Conservation (phyloP, 2,797 vertebrate species). For the Micrastur ruficollis region DNA sequence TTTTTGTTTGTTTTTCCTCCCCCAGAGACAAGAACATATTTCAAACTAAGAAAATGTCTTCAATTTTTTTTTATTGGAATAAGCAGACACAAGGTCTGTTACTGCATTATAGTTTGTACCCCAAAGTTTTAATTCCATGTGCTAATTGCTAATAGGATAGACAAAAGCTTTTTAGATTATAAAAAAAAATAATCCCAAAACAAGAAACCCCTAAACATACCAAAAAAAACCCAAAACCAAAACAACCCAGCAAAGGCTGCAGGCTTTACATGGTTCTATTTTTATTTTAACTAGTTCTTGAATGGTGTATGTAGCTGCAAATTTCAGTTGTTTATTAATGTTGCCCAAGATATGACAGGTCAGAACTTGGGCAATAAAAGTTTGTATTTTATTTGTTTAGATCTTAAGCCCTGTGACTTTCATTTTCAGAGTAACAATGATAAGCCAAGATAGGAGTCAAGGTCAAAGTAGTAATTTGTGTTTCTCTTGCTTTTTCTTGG, state of each 20-base stretch:
- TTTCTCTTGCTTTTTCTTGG: slow-evolving; percentile 20
- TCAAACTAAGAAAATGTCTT: background rate
- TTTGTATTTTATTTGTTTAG: slow-evolving; percentile 32
- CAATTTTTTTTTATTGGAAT: background rate
- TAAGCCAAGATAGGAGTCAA: slow-evolving; percentile 52
- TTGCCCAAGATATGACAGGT: background rate
- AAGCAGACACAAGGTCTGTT: background rate
- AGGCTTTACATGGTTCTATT: background rate
- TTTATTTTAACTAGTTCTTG: background rate
- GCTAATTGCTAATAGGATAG: background rate
- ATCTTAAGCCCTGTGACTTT: slow-evolving; percentile 41
- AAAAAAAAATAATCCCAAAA: fast-evolving
- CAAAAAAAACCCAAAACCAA: background rate
- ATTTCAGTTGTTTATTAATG: background rate
- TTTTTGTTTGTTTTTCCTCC: background rate
- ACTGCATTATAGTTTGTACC: background rate
- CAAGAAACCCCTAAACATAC: no score
- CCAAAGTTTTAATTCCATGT: background rate
- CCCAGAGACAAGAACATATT: background rate
- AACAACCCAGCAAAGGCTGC: background rate
- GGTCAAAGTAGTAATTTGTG: slow-evolving; percentile 39
- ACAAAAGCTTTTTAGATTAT: background rate
- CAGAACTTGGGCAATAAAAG: slow-evolving; percentile 1
- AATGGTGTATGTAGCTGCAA: background rate
- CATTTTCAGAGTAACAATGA: slow-evolving; percentile 23